Conservation (phyloP, 2,113 vertebrate species). For the Eublepharis macularius region DNA sequence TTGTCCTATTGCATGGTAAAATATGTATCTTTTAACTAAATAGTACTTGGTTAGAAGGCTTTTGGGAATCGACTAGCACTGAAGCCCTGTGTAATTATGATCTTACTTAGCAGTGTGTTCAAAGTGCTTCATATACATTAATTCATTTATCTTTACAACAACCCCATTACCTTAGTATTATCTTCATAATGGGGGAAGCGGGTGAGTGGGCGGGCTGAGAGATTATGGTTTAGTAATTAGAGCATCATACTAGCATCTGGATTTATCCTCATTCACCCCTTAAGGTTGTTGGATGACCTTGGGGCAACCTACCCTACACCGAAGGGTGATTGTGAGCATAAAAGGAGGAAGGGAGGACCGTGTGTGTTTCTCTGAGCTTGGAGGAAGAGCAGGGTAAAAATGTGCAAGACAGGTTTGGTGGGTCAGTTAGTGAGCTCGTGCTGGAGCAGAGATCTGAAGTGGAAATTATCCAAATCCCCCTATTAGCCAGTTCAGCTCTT, state of each 20-base stretch:
- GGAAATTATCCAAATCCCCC: background rate
- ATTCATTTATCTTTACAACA: background rate
- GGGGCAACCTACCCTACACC: too few species aligned
- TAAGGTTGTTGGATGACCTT: too few species aligned
- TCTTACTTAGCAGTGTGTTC: background rate
- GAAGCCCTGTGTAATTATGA: background rate
- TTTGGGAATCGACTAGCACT: background rate
- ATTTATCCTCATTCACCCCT: too few species aligned
- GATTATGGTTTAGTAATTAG: background rate
- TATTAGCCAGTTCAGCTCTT: background rate
- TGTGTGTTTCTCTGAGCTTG: too few species aligned
- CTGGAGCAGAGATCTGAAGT: background rate
- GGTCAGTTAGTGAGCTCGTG: background rate
- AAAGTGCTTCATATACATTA: background rate
- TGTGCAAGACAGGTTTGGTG: too few species aligned
- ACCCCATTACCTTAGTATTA: background rate
- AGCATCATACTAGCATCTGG: too few species aligned
- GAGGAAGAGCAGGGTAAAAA: too few species aligned
- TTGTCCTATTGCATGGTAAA: constrained; percentile 93
- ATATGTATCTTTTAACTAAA: background rate
- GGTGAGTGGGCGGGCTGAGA: background rate
- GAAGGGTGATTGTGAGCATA: too few species aligned
- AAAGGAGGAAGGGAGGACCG: too few species aligned
- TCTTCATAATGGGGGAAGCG: too few species aligned
- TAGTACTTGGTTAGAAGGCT: background rate